phyloP scores from a whole-genome alignment of 2,113 vertebrate genomes.

The Gallinago jamesoni region DNA sequence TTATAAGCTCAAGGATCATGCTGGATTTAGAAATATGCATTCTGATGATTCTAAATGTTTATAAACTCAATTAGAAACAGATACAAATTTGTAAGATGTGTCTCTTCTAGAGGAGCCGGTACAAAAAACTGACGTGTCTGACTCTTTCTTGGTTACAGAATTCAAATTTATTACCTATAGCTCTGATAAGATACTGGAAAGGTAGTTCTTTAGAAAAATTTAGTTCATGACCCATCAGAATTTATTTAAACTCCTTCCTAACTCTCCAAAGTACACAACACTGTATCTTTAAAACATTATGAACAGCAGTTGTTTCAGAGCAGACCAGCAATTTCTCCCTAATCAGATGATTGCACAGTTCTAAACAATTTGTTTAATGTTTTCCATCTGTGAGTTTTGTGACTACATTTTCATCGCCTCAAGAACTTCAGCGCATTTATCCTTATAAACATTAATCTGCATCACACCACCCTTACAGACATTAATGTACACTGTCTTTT shows the following conservation, averaged over 20 bases:
- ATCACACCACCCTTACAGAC: neutral
- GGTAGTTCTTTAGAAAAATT: neutral
- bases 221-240: neutral
- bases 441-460: neutral
- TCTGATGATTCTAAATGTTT: slow-evolving; percentile 41
- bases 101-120: neutral
- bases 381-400: slow-evolving; percentile 19
- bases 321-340: neutral
- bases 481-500: neutral
- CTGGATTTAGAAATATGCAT: neutral
- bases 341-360: slow-evolving; percentile 26
- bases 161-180: neutral
- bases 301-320: neutral
- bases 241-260: neutral
- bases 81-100: neutral
- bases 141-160: neutral
- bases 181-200: neutral
- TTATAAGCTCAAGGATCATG: neutral
- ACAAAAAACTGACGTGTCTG: neutral
- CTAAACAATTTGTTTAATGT: slow-evolving; percentile 26
- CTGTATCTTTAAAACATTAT: neutral
- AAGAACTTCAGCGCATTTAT: neutral
- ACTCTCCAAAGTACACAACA: neutral
- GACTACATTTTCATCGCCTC: neutral
- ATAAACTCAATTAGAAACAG: slow-evolving; percentile 53